Evolutionary conservation across 2,113 vertebrate genomes (phyloP).

Genomic region (Panthera uncia): DNA sequence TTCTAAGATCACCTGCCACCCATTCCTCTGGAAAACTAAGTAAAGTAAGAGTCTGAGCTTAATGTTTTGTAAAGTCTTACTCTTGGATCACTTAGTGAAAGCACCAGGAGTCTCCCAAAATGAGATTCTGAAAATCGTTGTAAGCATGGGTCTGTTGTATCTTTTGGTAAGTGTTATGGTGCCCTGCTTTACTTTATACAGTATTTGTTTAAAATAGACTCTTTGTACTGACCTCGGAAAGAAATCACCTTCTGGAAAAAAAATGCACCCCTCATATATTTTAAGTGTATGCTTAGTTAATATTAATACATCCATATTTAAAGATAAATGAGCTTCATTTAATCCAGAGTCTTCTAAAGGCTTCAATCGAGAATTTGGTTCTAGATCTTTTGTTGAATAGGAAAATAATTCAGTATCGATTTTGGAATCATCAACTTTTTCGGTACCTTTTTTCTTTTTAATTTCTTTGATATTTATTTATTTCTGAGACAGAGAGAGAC

Average conservation of each 20-base stretch:
- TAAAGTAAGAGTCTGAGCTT: not conserved
- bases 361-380: constrained; percentile 30
- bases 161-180: not conserved
- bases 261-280: not conserved
- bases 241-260: not conserved
- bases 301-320: constrained; percentile 50
- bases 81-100: not conserved
- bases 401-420: not conserved
- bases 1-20: not conserved
- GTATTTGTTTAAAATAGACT: constrained; percentile 39
- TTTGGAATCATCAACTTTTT: not conserved
- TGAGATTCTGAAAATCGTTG: not conserved
- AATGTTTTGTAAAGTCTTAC: not conserved
- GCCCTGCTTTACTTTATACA: not conserved
- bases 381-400: not conserved
- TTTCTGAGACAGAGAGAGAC: too few species aligned
- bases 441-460: not conserved
- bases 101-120: not conserved
- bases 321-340: constrained; percentile 49
- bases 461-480: too few species aligned
- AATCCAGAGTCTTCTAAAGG: constrained; percentile 26
- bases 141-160: not conserved
- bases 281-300: constrained; percentile 42
- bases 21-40: not conserved
- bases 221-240: not conserved